phyloP scores from a whole-genome alignment of 2,797 vertebrate genomes.

The Gadopsis bispinosus region DNA sequence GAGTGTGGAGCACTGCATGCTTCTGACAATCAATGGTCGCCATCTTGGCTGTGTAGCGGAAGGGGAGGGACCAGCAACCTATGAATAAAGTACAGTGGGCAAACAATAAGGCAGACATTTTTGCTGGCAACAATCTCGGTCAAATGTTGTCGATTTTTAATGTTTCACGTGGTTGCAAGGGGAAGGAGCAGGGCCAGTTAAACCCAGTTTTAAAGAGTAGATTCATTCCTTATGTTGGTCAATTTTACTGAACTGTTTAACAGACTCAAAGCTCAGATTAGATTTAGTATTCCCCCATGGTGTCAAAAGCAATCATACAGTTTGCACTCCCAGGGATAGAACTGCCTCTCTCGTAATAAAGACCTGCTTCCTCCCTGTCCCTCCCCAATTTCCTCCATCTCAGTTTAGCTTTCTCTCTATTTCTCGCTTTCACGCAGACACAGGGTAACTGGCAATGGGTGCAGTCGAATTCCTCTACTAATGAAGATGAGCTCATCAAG shows the following conservation, averaged over 20 bases:
- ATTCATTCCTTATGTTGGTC: constrained; percentile 19
- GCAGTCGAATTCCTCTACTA: constrained; percentile 66
- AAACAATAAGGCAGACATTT: no score
- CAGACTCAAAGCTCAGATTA: constrained; percentile 55
- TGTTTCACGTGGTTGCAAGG: no score
- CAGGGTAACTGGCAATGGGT: constrained; percentile 45
- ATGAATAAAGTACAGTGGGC: no score
- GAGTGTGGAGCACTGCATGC: no score
- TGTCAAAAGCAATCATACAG: constrained; percentile 74
- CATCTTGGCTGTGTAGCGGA: no score
- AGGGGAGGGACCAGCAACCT: no score
- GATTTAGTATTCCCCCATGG: constrained; percentile 56
- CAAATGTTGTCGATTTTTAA: no score
- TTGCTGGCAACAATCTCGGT: no score
- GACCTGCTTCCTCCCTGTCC: constrained; percentile 52
- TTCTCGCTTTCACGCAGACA: neutral
- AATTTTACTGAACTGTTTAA: constrained; percentile 37
- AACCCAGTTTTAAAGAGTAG: constrained; percentile 14
- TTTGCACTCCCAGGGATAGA: constrained; percentile 58
- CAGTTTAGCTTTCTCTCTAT: constrained; percentile 49
- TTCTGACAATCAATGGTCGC: no score
- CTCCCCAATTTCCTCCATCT: constrained; percentile 69
- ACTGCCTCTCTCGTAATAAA: constrained; percentile 63
- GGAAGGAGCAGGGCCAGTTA: no score
- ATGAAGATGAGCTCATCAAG: constrained; percentile 71